Evolutionary conservation across 2,797 vertebrate species (phyloP), one percentile per base, ranked within the genome.

Genomic region (Syndactyla subalaris): DNA sequence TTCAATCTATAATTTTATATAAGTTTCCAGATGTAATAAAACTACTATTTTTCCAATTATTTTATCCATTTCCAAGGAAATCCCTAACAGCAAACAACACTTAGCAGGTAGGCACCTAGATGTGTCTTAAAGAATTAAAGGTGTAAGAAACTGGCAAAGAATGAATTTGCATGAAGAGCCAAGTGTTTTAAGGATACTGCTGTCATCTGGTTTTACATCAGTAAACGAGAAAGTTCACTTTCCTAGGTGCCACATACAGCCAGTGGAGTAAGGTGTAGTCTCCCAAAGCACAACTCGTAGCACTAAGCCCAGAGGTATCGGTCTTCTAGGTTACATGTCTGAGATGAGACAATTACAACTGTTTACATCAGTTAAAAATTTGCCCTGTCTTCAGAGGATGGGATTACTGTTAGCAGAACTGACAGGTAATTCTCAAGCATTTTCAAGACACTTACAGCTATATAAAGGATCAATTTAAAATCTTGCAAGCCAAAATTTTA

Each of bases 281-380:
- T 63, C 17, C 55, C 68, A 62, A 27, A 66, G 36, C 5, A 11
- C 0, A 2, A 39, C 18, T 17, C 0, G 0, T 3, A 76, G 29
- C 4, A 22, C n/a, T 82, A 78, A 54, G 46, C 36, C 63, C 39
- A 29, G 38, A 67, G 57, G 9, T 18, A 54, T 12, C 3, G 2
- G 32, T 29, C 45, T 57, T 15, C 12, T 34, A 59, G 49, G 24
- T 39, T 49, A 55, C 0, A 1, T 9, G n/a, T 45, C 38, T 62
- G 32, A 88, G 43, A 43, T 38, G 12, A 59, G 51, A 77, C 29
- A 24, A 49, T 65, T 46, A 11, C 0, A 0, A 45, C 34, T 54
- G 20, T n/a, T 55, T 34, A 10, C 16, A 59, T 32, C 0, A 7
- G 18, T 49, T 80, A 89, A 80, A 51, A 82, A 14, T 43, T 12